These are phyloP conservation scores for Coptotermes formosanus DNA, from an alignment of 1,140 invertebrate species.

Conservation along the genomic window DNA sequence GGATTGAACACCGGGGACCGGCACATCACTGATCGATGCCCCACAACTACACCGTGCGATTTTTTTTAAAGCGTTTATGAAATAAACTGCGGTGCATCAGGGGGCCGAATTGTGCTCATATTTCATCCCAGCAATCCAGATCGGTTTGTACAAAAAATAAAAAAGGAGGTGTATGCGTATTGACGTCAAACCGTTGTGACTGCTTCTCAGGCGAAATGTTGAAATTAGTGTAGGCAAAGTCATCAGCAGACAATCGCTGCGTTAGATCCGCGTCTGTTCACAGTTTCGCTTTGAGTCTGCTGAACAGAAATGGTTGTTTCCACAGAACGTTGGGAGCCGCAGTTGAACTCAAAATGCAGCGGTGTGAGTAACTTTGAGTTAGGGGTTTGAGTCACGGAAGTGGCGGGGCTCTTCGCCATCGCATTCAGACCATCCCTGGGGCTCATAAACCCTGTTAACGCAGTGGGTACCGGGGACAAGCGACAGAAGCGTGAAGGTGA, in stretches of 20 bases:
- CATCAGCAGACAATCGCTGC: background rate
- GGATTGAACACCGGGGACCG: conserved; percentile 33
- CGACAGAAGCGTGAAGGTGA: no score
- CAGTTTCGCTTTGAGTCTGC: background rate
- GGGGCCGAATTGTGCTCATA: conserved; percentile 7
- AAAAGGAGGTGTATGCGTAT: background rate
- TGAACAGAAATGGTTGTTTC: background rate
- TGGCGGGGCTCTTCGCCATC: no score
- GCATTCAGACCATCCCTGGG: no score
- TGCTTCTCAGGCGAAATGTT: background rate
- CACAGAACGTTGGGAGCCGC: background rate
- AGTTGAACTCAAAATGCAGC: background rate
- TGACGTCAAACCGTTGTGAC: background rate
- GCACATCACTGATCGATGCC: conserved; percentile 31
- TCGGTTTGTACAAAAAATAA: background rate
- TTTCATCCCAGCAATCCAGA: conserved; percentile 6
- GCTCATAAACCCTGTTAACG: no score
- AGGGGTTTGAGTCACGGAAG: no score
- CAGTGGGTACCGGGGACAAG: no score
- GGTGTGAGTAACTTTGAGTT: no score
- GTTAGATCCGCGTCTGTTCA: background rate
- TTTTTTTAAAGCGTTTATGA: conserved; percentile 31
- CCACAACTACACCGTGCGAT: conserved; percentile 15
- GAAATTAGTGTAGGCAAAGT: background rate
- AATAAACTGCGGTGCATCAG: conserved; percentile 26